Evolutionary conservation across 2,888 invertebrate species (phyloP).

Genomic region (Eilema sororculum): DNA sequence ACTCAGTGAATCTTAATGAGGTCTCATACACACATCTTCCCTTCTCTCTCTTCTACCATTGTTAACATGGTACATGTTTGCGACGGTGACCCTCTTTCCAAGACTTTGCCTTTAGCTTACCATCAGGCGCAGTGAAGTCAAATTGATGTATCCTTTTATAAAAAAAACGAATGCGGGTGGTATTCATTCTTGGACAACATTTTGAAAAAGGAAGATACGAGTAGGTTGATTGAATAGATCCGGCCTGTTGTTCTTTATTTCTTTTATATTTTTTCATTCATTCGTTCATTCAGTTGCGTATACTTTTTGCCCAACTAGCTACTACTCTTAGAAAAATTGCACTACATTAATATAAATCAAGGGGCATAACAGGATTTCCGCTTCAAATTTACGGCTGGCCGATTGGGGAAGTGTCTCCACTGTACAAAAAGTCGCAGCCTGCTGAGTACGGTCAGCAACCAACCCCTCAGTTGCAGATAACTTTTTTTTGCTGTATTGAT

Average conservation of each 20-base stretch:
- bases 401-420: neutral
- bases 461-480: neutral
- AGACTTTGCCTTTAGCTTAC: too few relatives aligned
- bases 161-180: too few relatives aligned
- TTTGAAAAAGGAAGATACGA: neutral
- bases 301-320: neutral
- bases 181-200: neutral
- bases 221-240: neutral
- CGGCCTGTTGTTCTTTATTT: neutral
- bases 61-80: too few relatives aligned
- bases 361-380: neutral
- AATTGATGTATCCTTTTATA: too few relatives aligned
- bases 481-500: neutral
- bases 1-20: neutral
- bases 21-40: neutral
- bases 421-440: neutral
- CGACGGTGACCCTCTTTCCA: too few relatives aligned
- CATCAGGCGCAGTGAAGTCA: too few relatives aligned
- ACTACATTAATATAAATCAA: slow-evolving; percentile 4
- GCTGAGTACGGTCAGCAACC: neutral
- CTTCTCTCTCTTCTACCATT: too few relatives aligned
- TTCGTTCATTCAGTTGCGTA: neutral
- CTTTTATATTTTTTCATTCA: neutral
- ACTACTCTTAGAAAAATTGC: neutral
- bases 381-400: neutral